Percentiles rank a stretch among this genome's conserved stretches.
phyloP scores from a whole-genome alignment of 2,888 invertebrate species.

The Chrysina gloriosa region DNA sequence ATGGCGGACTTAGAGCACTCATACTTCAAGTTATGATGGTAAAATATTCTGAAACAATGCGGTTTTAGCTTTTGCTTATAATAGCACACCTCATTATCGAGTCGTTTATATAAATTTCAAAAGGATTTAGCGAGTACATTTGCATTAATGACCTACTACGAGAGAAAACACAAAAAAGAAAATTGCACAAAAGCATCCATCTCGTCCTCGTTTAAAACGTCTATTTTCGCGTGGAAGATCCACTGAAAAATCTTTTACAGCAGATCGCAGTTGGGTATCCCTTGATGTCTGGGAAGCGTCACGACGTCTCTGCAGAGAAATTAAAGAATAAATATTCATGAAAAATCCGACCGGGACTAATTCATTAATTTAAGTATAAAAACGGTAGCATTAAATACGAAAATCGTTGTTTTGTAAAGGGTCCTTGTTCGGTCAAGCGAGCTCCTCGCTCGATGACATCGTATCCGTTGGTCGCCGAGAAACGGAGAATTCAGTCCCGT shows the following conservation, averaged over 20 bases:
- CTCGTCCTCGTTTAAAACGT: background rate
- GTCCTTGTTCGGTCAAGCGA: constrained; percentile 11
- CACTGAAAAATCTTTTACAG: background rate
- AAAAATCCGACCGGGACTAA: constrained; percentile 18
- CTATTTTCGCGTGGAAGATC: background rate
- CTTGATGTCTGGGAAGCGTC: background rate
- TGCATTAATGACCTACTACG: constrained; percentile 22
- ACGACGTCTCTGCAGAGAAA: constrained; percentile 1
- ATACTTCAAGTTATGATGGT: background rate
- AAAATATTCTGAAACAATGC: background rate
- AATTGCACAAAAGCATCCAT: background rate
- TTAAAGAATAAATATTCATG: constrained; percentile 29
- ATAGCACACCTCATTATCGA: constrained; percentile 18
- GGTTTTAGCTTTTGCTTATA: constrained; percentile 3
- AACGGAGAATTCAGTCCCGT: background rate
- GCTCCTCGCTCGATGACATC: background rate
- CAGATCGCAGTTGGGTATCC: background rate
- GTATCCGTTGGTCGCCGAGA: too few relatives aligned
- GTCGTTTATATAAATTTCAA: constrained; percentile 20
- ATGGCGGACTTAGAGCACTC: background rate
- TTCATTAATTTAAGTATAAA: constrained; percentile 29
- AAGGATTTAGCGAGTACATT: constrained; percentile 21
- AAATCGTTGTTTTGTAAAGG: constrained; percentile 2
- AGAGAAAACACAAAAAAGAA: background rate
- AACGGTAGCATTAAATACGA: constrained; percentile 13